Conservation (phyloP, 2,888 invertebrate species). For the Phaonia tiefii region DNA sequence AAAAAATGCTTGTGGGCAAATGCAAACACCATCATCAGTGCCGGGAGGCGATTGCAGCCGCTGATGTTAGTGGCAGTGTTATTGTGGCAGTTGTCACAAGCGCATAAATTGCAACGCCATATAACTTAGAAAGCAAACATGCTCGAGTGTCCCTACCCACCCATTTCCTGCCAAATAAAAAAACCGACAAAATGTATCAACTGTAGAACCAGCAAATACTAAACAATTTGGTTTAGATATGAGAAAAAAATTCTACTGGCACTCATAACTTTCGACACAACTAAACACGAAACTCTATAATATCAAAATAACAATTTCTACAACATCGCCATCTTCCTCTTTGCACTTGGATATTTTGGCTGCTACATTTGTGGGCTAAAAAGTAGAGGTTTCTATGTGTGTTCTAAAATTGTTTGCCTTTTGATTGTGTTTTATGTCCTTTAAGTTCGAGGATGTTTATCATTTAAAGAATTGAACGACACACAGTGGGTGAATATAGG, state of each 20-base stretch:
- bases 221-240: conserved; percentile 50
- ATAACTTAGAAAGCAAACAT: conserved; percentile 56
- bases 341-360: neutral
- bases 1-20: conserved; percentile 25
- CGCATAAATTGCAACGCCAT: conserved; percentile 65
- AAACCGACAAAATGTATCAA: neutral
- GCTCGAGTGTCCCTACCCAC: conserved; percentile 5
- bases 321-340: neutral
- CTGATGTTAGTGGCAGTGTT: conserved; percentile 33
- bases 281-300: neutral
- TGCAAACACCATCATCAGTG: conserved; percentile 33
- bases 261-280: conserved; percentile 53
- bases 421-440: conserved; percentile 54
- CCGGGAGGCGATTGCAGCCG: neutral
- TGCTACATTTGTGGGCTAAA: neutral
- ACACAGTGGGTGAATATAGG: no score
- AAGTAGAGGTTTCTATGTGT: conserved; percentile 24
- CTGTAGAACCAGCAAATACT: neutral
- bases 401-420: conserved; percentile 54
- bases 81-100: conserved; percentile 63
- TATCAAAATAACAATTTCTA: neutral
- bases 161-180: neutral
- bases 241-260: conserved; percentile 40
- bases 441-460: conserved; percentile 31
- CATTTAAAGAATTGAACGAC: neutral